A percentile compares a stretch with the other conserved stretches of the same genome.
phyloP scores from a whole-genome alignment of 2,888 invertebrate species.

The Chrysina gloriosa region DNA sequence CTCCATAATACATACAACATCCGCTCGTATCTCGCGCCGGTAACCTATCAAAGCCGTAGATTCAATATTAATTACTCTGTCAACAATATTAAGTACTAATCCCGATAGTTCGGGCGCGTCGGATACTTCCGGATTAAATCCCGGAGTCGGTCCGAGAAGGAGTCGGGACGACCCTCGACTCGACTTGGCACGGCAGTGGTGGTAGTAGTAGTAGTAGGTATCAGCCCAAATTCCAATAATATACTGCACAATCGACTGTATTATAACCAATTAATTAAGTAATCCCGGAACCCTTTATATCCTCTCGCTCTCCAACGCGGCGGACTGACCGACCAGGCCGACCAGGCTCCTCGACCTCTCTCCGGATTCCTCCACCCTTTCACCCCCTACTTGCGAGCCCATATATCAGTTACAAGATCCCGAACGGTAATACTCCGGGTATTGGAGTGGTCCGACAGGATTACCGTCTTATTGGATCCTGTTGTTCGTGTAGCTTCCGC shows the following conservation, averaged over 20 bases:
- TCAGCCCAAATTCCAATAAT: slow-evolving; percentile 43
- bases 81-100: too few relatives aligned
- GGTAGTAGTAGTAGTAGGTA: too few relatives aligned
- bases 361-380: not conserved
- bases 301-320: too few relatives aligned
- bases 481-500: slow-evolving; percentile 56
- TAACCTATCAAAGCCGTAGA: too few relatives aligned
- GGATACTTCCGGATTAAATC: too few relatives aligned
- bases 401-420: slow-evolving; percentile 54
- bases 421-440: slow-evolving; percentile 53
- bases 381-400: slow-evolving; percentile 39
- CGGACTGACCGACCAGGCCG: slow-evolving; percentile 20
- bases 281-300: slow-evolving; percentile 58
- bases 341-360: slow-evolving; percentile 39
- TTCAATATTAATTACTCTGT: too few relatives aligned
- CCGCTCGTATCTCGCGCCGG: too few relatives aligned
- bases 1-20: too few relatives aligned
- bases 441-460: slow-evolving; percentile 59
- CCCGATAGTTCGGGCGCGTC: too few relatives aligned
- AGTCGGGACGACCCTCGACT: too few relatives aligned
- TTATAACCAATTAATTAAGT: slow-evolving; percentile 64
- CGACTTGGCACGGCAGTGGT: too few relatives aligned
- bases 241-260: slow-evolving; percentile 50
- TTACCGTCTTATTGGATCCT: slow-evolving; percentile 64
- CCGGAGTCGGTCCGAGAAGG: too few relatives aligned